These are phyloP conservation scores for Heliconius himera DNA, from an alignment of 1,140 invertebrate species.

Conservation along the genomic window DNA sequence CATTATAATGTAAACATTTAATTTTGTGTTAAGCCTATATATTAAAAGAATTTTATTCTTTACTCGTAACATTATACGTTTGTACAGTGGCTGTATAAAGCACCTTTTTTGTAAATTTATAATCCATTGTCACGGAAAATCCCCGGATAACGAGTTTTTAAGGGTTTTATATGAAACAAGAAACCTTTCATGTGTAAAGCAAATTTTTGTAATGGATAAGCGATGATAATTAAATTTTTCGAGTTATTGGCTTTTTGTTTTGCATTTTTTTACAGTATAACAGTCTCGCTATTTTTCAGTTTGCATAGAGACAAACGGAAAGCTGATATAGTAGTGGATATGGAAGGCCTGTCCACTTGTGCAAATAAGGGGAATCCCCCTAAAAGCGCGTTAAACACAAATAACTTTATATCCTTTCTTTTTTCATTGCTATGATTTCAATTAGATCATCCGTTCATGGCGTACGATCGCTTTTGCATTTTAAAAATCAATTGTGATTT, in stretches of 20 bases:
- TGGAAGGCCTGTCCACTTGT: too few relatives aligned
- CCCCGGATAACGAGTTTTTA: slow-evolving; percentile 34
- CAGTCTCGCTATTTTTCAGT: too few relatives aligned
- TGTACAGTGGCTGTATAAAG: slow-evolving; percentile 11
- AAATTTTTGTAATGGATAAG: slow-evolving; percentile 11
- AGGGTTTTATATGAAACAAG: slow-evolving; percentile 15
- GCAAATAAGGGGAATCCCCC: too few relatives aligned
- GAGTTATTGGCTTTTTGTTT: not conserved
- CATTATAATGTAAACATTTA: not conserved
- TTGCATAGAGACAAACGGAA: too few relatives aligned
- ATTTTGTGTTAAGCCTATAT: not conserved
- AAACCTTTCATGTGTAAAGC: slow-evolving; percentile 7
- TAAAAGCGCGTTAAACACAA: not conserved
- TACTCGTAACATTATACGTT: not conserved
- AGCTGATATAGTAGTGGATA: too few relatives aligned
- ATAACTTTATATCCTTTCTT: not conserved
- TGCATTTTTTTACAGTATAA: not conserved
- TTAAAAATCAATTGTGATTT: not conserved
- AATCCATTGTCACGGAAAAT: slow-evolving; percentile 48
- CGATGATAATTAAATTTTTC: not conserved
- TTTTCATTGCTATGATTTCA: not conserved
- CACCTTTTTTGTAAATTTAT: slow-evolving; percentile 50
- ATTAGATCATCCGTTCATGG: not conserved
- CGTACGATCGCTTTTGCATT: too few relatives aligned
- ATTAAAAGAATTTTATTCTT: slow-evolving; percentile 10